Evolutionary conservation across 2,888 invertebrate genomes (phyloP), one percentile per base, ranked within the genome.

Genomic region (Ptychoptera contaminata): DNA sequence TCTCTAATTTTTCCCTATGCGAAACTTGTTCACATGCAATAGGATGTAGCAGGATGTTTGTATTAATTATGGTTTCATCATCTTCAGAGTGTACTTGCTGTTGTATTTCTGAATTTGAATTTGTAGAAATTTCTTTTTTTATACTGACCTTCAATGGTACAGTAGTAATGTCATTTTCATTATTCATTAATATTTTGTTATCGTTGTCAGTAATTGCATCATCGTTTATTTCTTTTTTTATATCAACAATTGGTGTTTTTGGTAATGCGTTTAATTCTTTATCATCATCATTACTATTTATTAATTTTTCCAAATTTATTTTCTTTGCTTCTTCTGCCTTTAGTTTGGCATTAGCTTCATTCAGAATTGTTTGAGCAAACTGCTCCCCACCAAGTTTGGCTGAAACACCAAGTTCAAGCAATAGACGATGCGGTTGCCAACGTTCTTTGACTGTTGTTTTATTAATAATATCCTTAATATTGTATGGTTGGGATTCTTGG

Each of bases 401-500:
- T 0, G 90, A 88, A 42, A 92, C 71, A 1, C 91, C 91, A 48
- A 90, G 74, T 51, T 85, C 76, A 8, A 82, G 72, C 15, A 92
- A 72, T 23, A 92, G 76, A 47, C 80, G 76, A 60, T 80, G 80
- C 6, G 86, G 80, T 53, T 79, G 78, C 83, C 87, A 92, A 37
- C 82, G 76, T 51, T 81, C 76, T 49, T 87, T 76, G 1, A 82
- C 80, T 6, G 52, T 72, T 58, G 55, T 70, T 16, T 42, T 34
- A 16, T 16, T 42, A 5, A 16, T 8, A 9, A 34, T 16, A 35
- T 42, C 35, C n/a, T 35, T 42, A 2, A 35, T 42, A 16, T 55
- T 23, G n/a, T 34, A 23, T 54, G 32, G 58, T 37, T 72, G 68
- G 6, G 83, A 82, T 63, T 87, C 86, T 2, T 82, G 82, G 1